A percentile compares a stretch with the other conserved stretches of the same genome.
phyloP scores from a whole-genome alignment of 2,113 vertebrate species.

The Clinocottus analis region DNA sequence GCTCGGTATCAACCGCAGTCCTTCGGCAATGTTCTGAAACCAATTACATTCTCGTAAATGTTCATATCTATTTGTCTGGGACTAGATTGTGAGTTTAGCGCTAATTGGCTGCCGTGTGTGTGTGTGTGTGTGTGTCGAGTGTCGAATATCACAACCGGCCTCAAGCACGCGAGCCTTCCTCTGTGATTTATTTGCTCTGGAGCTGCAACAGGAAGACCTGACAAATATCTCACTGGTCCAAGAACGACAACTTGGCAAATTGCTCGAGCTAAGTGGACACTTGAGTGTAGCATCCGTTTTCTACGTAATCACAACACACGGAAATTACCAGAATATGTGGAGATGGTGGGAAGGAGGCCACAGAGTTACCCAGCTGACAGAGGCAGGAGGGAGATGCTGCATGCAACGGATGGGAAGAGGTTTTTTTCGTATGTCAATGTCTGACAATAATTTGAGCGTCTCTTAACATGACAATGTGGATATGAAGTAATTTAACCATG shows the following conservation, averaged over 20 bases:
- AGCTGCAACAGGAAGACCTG: neutral
- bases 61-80: neutral
- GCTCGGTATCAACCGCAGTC: neutral
- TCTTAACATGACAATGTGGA: conserved; percentile 1
- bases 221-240: neutral
- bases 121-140: neutral
- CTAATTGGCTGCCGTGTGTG: neutral
- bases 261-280: neutral
- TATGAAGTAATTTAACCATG: conserved; percentile 36
- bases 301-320: neutral
- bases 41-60: neutral
- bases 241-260: neutral
- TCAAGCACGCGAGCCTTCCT: neutral
- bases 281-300: neutral
- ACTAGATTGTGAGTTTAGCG: neutral
- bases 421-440: conserved; percentile 9
- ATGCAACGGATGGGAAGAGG: conserved; percentile 10
- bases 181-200: neutral
- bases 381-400: conserved; percentile 47
- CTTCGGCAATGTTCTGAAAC: neutral
- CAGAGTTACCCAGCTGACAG: conserved; percentile 29
- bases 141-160: too few relatives aligned
- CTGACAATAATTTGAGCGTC: neutral
- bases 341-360: neutral
- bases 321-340: neutral